Conservation (phyloP, 1,140 invertebrate genomes). For the Cydia pomonella region DNA sequence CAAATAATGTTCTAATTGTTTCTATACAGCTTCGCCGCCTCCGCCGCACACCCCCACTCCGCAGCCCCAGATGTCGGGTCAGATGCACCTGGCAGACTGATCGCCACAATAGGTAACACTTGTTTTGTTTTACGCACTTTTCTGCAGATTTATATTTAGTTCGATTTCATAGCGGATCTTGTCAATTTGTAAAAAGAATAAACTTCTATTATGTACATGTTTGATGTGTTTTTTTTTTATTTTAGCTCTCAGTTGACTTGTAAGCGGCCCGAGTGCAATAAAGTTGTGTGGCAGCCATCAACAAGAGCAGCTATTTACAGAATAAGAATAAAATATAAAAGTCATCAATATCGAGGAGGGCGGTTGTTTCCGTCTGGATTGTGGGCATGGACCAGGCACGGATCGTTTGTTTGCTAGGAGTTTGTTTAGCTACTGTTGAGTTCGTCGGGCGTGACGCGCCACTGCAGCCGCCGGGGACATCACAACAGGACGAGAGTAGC, state of each 20-base stretch:
- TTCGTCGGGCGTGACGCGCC: slow-evolving; percentile 45
- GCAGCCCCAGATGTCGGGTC: slow-evolving; percentile 69
- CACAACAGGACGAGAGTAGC: slow-evolving; percentile 48
- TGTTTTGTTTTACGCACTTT: no score
- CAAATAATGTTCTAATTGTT: neutral
- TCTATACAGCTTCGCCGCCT: slow-evolving; percentile 69
- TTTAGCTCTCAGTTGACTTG: slow-evolving; percentile 62
- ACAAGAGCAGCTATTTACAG: slow-evolving; percentile 62
- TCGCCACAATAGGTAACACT: slow-evolving; percentile 47
- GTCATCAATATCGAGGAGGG: slow-evolving; percentile 38
- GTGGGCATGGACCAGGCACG: slow-evolving; percentile 65
- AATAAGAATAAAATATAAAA: slow-evolving; percentile 30
- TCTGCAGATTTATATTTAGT: no score
- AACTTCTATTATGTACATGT: neutral
- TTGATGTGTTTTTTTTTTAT: slow-evolving; percentile 27
- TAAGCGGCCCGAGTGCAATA: slow-evolving; percentile 67
- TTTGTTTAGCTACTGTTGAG: slow-evolving; percentile 64
- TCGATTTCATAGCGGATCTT: no score
- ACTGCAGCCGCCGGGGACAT: slow-evolving; percentile 46
- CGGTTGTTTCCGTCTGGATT: slow-evolving; percentile 41
- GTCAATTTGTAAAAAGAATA: no score
- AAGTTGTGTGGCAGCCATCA: slow-evolving; percentile 61
- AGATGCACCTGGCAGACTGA: slow-evolving; percentile 73
- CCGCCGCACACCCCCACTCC: slow-evolving; percentile 76
- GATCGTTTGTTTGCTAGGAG: slow-evolving; percentile 57